These are phyloP conservation scores for Euzophera pinguis DNA, from an alignment of 2,888 invertebrate species.

Conservation along the genomic window DNA sequence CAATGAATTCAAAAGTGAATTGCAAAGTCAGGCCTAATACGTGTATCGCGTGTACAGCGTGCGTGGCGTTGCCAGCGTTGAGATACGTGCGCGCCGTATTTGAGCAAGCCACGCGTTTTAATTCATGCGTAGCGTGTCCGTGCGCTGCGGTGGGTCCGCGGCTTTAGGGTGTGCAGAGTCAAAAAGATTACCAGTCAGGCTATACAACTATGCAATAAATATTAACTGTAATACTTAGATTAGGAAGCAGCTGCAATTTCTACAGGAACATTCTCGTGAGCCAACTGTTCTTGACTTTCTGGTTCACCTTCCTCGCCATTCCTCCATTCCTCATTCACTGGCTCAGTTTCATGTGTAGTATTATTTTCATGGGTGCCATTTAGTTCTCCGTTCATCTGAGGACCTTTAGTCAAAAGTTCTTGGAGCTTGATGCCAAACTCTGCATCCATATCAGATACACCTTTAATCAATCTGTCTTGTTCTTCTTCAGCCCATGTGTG, in stretches of 20 bases:
- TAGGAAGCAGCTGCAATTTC: conserved; percentile 70
- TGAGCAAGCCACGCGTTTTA: too few species aligned
- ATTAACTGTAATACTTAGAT: conserved; percentile 20
- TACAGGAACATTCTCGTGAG: conserved; percentile 53
- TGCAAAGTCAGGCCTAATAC: too few species aligned
- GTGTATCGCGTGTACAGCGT: too few species aligned
- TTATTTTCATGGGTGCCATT: conserved; percentile 50
- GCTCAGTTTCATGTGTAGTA: conserved; percentile 35
- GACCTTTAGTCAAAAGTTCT: conserved; percentile 58
- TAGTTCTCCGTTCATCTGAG: conserved; percentile 61
- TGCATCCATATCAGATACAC: conserved; percentile 85
- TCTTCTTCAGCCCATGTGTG: conserved; percentile 88
- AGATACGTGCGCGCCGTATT: too few species aligned
- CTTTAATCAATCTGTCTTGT: conserved; percentile 83
- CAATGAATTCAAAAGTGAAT: too few species aligned
- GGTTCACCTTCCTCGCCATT: conserved; percentile 24
- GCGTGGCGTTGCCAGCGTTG: too few species aligned
- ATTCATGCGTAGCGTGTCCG: too few species aligned
- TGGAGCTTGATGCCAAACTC: conserved; percentile 86
- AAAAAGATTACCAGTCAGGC: too few species aligned
- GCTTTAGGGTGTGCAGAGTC: too few species aligned
- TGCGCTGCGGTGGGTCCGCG: too few species aligned
- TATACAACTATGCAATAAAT: neutral
- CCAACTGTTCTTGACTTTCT: conserved; percentile 29
- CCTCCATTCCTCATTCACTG: conserved; percentile 25